These are phyloP conservation scores for Polylopha cassiicola DNA, from an alignment of 2,888 invertebrate species.

Conservation along the genomic window DNA sequence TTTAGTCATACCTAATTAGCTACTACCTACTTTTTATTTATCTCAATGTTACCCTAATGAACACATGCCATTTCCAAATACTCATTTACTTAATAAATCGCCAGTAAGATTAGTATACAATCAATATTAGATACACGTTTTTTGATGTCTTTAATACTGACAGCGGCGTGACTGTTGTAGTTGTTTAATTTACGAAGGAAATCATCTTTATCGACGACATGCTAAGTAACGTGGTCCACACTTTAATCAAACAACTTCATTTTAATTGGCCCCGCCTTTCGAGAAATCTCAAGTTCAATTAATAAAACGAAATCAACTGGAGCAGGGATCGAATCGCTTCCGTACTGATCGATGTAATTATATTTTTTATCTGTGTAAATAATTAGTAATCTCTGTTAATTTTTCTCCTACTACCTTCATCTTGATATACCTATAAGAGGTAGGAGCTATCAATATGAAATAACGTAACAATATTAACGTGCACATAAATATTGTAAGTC, in stretches of 20 bases:
- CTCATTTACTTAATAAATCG: conserved; percentile 28
- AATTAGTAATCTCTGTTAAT: conserved; percentile 31
- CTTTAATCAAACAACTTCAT: conserved; percentile 55
- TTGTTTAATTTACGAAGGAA: conserved; percentile 51
- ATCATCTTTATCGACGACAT: conserved; percentile 50
- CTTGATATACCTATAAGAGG: conserved; percentile 1
- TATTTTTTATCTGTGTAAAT: conserved; percentile 40
- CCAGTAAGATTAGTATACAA: conserved; percentile 46
- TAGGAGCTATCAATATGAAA: conserved; percentile 6
- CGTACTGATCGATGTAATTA: conserved; percentile 48
- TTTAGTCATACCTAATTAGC: conserved; percentile 30
- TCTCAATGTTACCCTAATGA: conserved; percentile 2
- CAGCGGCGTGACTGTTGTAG: conserved; percentile 37
- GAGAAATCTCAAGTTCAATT: conserved; percentile 57
- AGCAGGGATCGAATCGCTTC: conserved; percentile 41
- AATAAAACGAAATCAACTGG: conserved; percentile 56
- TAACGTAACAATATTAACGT: no score
- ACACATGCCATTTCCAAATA: conserved; percentile 10
- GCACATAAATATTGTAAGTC: no score
- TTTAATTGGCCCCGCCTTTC: conserved; percentile 54
- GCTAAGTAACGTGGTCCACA: conserved; percentile 53
- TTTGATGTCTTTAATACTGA: conserved; percentile 30
- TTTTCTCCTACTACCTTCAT: conserved; percentile 5
- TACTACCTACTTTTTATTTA: conserved; percentile 19
- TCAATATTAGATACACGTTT: conserved; percentile 23